Evolutionary conservation across 2,888 invertebrate species (phyloP).

Genomic region (Melikaiella ostensackeni): DNA sequence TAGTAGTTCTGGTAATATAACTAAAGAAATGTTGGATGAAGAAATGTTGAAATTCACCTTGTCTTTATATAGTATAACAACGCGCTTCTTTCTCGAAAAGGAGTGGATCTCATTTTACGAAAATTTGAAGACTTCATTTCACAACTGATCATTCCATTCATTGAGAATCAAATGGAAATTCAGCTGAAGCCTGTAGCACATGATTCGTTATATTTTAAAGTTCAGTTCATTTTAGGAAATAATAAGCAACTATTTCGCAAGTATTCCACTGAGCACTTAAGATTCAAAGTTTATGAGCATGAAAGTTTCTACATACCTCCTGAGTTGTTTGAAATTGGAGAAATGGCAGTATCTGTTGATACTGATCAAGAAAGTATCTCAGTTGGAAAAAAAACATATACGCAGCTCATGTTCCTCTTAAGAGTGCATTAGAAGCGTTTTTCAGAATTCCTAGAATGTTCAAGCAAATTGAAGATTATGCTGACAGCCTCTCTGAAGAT

Average conservation of each 20-base stretch:
- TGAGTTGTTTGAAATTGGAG: constrained; percentile 42
- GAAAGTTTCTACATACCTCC: constrained; percentile 49
- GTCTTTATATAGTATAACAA: constrained; percentile 46
- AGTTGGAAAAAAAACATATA: constrained; percentile 4
- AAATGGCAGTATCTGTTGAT: too few relatives aligned
- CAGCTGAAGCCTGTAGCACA: constrained; percentile 35
- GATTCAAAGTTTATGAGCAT: constrained; percentile 44
- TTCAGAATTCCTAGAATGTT: too few relatives aligned
- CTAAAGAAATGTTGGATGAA: constrained; percentile 43
- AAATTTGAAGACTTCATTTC: constrained; percentile 44
- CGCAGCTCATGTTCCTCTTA: constrained; percentile 47
- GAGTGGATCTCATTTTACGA: constrained; percentile 42
- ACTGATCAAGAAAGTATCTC: too few relatives aligned
- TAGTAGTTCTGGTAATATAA: too few relatives aligned
- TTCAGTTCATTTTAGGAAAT: constrained; percentile 40
- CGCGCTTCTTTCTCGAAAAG: constrained; percentile 45
- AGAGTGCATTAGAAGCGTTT: constrained; percentile 40
- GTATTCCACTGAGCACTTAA: constrained; percentile 46
- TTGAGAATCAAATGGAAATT: too few relatives aligned
- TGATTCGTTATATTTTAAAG: constrained; percentile 30
- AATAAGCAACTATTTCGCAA: constrained; percentile 47
- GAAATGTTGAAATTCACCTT: constrained; percentile 45
- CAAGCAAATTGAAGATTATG: too few relatives aligned
- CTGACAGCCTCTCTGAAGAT: too few relatives aligned
- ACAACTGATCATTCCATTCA: constrained; percentile 34